Evolutionary conservation across 2,888 invertebrate genomes (phyloP).

Genomic region (Chromoteleia sp.): DNA sequence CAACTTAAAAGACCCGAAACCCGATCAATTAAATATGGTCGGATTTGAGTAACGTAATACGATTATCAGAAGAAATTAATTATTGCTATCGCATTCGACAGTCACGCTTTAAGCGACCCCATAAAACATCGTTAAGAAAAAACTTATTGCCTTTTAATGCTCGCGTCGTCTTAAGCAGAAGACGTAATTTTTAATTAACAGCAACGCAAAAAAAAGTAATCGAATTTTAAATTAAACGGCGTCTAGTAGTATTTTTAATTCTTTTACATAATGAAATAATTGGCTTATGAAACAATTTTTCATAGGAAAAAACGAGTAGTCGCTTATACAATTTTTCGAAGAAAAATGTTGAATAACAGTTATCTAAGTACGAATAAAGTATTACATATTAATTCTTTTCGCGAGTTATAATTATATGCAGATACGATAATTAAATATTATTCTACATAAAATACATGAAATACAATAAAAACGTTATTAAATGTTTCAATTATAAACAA

Average conservation of each 20-base stretch:
- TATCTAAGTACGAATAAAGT: too few species aligned
- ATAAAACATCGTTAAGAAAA: constrained; percentile 23
- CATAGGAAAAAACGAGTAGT: background rate
- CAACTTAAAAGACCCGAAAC: background rate
- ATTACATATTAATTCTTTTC: too few species aligned
- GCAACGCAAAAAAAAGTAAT: constrained; percentile 8
- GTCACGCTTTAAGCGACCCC: constrained; percentile 6
- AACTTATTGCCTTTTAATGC: constrained; percentile 38
- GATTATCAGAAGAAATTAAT: constrained; percentile 4
- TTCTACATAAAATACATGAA: too few species aligned
- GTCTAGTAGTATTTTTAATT: background rate
- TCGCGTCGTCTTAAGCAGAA: constrained; percentile 7
- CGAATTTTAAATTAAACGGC: constrained; percentile 20
- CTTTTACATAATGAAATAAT: background rate
- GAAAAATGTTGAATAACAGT: too few species aligned
- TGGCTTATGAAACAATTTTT: background rate
- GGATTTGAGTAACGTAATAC: background rate
- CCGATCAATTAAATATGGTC: background rate
- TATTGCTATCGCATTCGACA: constrained; percentile 28
- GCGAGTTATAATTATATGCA: too few species aligned
- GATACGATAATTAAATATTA: too few species aligned
- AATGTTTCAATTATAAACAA: too few species aligned
- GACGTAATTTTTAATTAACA: constrained; percentile 28
- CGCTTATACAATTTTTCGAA: too few species aligned
- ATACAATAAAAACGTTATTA: too few species aligned